Base-by-base conservation (phyloP, 2,113 vertebrate species). In the Rhinichthys klamathensis region DNA sequence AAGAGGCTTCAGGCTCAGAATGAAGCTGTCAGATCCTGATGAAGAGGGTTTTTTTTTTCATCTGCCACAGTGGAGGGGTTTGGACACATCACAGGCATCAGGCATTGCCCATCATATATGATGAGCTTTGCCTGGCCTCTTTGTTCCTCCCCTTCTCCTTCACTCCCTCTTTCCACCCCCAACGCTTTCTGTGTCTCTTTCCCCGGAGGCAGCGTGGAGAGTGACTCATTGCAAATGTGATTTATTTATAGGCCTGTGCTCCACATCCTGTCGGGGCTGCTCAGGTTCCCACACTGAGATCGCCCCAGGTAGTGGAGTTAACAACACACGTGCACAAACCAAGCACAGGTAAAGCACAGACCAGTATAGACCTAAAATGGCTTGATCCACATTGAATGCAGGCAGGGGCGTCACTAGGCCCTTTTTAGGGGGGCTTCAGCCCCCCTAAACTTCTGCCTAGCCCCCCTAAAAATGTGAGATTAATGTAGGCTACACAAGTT, bases 161-260 rank as follows among this genome's bases (percentile, higher is more conserved):
- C 54, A n/a, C 69, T 83, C 35, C 82, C 51, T 82, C 25, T 61
- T 70, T 65, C 79, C 80, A 67, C 80, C 27, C 46, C 80, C 46
- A 69, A 69, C 11, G 10, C 11, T 46, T 77, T 75, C 75, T 74
- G 54, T 84, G 87, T 92, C 80, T 86, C 85, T 89, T 87, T 94
- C 90, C 90, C 90, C 82, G 85, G 87, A 85, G 69, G 85, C 60
- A 30, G 38, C 51, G 58, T 63, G 63, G 32, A 51, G 80, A 82
- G 83, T 87, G 83, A 89, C 38, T 82, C 82, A 87, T 10, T 69
- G 82, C 51, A 67, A 56, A 84, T 83, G 83, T 78, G 82, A 88
- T 84, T 81, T 89, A 89, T 86, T 87, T 89, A 82, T 89, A 86
- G 85, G 49, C 32, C 54, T 44, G 41, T 46, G 54, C 84, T 74